A percentile compares a stretch with the other conserved stretches of the same genome.
phyloP scores from a whole-genome alignment of 1,140 invertebrate genomes.

The Plectrocnemia conspersa region DNA sequence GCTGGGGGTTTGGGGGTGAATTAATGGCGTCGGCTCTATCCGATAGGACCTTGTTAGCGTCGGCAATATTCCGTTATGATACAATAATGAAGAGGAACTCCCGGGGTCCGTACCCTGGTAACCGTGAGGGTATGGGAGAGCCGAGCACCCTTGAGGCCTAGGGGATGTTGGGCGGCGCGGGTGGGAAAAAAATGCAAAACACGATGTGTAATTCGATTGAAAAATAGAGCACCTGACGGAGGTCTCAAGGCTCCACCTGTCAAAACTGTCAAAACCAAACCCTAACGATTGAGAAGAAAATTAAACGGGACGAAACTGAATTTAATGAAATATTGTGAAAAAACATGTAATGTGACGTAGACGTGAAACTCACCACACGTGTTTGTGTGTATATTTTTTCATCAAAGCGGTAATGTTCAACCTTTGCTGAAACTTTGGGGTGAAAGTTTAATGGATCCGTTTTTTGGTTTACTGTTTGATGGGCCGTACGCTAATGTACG shows the following conservation, averaged over 20 bases:
- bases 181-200: too few species aligned
- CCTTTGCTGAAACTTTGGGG: neutral
- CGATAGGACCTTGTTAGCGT: conserved; percentile 11
- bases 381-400: too few species aligned
- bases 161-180: neutral
- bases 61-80: conserved; percentile 24
- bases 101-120: neutral
- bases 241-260: neutral
- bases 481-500: neutral
- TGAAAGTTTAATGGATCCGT: neutral
- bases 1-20: neutral
- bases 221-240: neutral
- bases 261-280: too few species aligned
- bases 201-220: neutral
- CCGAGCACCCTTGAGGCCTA: neutral
- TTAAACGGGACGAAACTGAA: too few species aligned
- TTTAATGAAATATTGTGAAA: too few species aligned
- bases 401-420: too few species aligned
- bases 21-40: conserved; percentile 14
- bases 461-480: neutral
- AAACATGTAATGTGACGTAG: too few species aligned
- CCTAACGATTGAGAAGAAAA: too few species aligned
- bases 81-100: conserved; percentile 17
- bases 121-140: neutral
- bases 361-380: too few species aligned